Conservation (phyloP, 2,113 vertebrate genomes). For the Procavia capensis region DNA sequence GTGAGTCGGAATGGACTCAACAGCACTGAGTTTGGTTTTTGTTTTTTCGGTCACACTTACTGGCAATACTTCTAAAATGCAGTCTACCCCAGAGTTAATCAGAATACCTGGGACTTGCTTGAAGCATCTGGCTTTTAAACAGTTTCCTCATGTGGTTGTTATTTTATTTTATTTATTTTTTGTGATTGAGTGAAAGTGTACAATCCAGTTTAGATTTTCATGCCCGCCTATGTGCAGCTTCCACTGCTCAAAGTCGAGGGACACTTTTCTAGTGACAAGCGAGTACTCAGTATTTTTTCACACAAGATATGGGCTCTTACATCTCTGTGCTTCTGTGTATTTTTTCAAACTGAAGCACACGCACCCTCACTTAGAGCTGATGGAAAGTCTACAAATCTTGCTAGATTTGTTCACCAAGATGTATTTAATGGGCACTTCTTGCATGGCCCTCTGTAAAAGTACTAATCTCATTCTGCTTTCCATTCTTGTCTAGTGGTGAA, state of each 20-base stretch:
- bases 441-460: not conserved
- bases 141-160: not conserved
- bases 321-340: not conserved
- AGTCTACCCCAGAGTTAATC: not conserved
- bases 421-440: not conserved
- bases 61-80: not conserved
- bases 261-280: not conserved
- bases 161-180: too few relatives aligned
- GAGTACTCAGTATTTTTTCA: not conserved
- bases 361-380: not conserved
- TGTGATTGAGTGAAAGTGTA: too few relatives aligned
- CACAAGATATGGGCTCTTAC: not conserved
- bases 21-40: too few relatives aligned
- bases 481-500: not conserved
- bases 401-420: not conserved
- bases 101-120: not conserved
- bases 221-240: too few relatives aligned
- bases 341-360: not conserved
- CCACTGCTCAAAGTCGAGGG: not conserved
- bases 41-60: not conserved
- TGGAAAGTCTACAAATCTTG: not conserved
- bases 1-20: too few relatives aligned
- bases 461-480: slow-evolving; percentile 2
- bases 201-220: too few relatives aligned
- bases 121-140: not conserved